Evolutionary conservation across 2,888 invertebrate genomes (phyloP).

Genomic region (Eugnorisma glareosa): DNA sequence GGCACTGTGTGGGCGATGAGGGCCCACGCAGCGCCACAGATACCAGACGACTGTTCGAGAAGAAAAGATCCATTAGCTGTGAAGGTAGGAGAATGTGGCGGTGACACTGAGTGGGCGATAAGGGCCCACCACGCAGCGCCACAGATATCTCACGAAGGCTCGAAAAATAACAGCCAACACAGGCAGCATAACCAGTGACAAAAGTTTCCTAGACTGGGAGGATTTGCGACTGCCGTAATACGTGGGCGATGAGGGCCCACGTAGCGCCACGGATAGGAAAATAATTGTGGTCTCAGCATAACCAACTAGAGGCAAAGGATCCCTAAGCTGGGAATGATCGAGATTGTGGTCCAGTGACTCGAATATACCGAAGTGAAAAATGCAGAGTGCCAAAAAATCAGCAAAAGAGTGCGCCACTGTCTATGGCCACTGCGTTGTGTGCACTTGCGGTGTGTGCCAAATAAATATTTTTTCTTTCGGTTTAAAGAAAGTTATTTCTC

Average conservation of each 20-base stretch:
- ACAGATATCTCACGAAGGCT: not conserved
- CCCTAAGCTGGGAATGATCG: not conserved
- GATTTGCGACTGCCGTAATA: not conserved
- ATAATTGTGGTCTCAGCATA: not conserved
- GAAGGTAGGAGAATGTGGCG: not conserved
- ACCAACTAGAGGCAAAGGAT: not conserved
- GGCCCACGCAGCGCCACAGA: not conserved
- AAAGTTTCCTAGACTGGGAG: not conserved
- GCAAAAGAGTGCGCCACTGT: too few species aligned
- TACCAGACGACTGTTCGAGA: not conserved
- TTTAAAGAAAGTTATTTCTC: too few species aligned
- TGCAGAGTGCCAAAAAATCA: not conserved
- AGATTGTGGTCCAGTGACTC: not conserved
- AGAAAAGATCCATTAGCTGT: not conserved
- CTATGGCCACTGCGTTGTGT: too few species aligned
- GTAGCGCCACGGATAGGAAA: not conserved
- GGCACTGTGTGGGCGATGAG: not conserved
- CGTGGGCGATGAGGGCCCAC: slow-evolving; percentile 1
- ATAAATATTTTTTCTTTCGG: too few species aligned
- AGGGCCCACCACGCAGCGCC: not conserved
- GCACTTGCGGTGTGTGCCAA: too few species aligned
- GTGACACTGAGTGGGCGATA: not conserved
- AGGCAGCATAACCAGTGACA: not conserved
- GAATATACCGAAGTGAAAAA: not conserved
- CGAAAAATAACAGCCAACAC: not conserved